Evolutionary conservation across 2,113 vertebrate genomes (phyloP).

Genomic region (Pedetes capensis): DNA sequence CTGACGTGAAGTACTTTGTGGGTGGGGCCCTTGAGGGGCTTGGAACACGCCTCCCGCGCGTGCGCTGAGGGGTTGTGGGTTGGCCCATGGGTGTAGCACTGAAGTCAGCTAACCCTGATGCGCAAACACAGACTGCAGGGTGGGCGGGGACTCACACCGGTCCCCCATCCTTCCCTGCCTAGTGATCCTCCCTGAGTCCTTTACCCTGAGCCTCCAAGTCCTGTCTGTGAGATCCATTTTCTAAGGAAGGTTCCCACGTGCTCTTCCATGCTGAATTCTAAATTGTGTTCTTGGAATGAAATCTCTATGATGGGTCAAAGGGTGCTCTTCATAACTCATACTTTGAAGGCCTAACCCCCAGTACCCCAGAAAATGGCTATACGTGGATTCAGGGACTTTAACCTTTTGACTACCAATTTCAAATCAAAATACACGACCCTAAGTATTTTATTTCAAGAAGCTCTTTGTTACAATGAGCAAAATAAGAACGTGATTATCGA

Average conservation of each 20-base stretch:
- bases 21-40: neutral
- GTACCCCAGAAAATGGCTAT: neutral
- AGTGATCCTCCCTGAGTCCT: neutral
- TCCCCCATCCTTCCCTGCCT: rapidly evolving
- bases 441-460: too few relatives aligned
- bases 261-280: neutral
- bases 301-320: neutral
- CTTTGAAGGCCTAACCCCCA: neutral
- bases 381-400: neutral
- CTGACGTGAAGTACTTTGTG: neutral
- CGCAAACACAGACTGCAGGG: too few relatives aligned
- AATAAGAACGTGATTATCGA: too few relatives aligned
- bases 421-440: too few relatives aligned
- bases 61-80: neutral
- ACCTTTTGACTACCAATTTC: too few relatives aligned
- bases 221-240: neutral
- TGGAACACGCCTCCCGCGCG: neutral
- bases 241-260: too few relatives aligned
- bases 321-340: neutral
- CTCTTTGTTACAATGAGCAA: too few relatives aligned
- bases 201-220: neutral
- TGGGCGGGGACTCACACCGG: too few relatives aligned
- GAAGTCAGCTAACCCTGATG: neutral
- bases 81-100: too few relatives aligned
- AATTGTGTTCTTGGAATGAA: neutral